phyloP scores from a whole-genome alignment of 2,113 vertebrate species.

The Phylloscopus whistleri region DNA sequence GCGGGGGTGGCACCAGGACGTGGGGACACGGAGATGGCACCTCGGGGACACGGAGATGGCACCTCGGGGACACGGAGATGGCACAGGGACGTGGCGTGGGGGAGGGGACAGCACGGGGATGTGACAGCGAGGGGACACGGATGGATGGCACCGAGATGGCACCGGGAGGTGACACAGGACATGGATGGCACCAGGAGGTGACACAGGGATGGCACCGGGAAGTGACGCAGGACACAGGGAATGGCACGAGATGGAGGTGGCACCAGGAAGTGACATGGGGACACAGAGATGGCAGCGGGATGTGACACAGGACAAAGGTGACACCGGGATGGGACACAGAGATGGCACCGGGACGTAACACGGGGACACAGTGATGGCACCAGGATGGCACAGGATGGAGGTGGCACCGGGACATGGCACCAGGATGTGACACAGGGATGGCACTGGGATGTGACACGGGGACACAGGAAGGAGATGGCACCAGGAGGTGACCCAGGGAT shows the following conservation, averaged over 20 bases:
- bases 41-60: background rate
- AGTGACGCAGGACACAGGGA: no score
- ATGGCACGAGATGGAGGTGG: no score
- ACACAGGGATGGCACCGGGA: no score
- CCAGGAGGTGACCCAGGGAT: no score
- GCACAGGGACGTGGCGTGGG: rapidly evolving
- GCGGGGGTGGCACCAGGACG: background rate
- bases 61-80: background rate
- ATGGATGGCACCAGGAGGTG: no score
- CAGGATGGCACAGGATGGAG: background rate
- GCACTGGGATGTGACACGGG: no score
- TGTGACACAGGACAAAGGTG: background rate
- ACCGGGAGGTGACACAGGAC: rapidly evolving
- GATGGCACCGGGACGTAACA: background rate
- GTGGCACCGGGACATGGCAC: background rate
- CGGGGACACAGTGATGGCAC: background rate
- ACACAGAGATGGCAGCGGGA: background rate
- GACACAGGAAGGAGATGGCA: background rate
- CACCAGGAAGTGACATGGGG: background rate
- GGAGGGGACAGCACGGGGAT: background rate
- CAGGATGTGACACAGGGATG: no score
- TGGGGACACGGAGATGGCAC: no score
- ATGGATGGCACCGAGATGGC: background rate
- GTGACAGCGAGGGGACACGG: background rate
- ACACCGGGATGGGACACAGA: background rate